phyloP scores from a whole-genome alignment of 2,888 invertebrate species.

The Pteria penguin region DNA sequence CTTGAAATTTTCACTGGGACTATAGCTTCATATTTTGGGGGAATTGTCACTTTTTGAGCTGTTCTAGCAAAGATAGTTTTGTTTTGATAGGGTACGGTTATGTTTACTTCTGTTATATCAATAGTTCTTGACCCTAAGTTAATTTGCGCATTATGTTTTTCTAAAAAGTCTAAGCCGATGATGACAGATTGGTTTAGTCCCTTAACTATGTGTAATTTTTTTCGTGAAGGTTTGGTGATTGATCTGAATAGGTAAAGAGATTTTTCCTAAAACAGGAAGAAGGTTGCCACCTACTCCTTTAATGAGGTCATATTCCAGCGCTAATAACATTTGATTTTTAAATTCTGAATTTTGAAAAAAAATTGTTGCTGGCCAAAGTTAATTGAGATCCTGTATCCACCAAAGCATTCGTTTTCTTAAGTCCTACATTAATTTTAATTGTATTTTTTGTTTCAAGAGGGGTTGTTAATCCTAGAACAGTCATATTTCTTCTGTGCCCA shows the following conservation, averaged over 20 bases:
- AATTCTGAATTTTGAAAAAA: neutral
- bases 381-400: too few relatives aligned
- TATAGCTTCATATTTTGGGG: neutral
- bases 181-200: slow-evolving; percentile 42
- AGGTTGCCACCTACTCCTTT: slow-evolving; percentile 3
- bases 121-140: slow-evolving; percentile 29
- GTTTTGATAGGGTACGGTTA: slow-evolving; percentile 4
- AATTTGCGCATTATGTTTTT: slow-evolving; percentile 33
- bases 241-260: neutral
- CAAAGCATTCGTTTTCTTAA: neutral
- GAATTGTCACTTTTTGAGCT: neutral
- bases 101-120: slow-evolving; percentile 8
- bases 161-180: slow-evolving; percentile 48
- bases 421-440: neutral
- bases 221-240: neutral
- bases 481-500: neutral
- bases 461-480: neutral
- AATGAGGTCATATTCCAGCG: neutral
- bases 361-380: too few relatives aligned
- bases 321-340: neutral
- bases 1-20: slow-evolving; percentile 25
- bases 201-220: slow-evolving; percentile 29
- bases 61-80: slow-evolving; percentile 10
- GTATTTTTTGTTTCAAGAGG: neutral
- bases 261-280: slow-evolving; percentile 1